phyloP scores from a whole-genome alignment of 2,797 vertebrate genomes.

The Sciurus carolinensis region DNA sequence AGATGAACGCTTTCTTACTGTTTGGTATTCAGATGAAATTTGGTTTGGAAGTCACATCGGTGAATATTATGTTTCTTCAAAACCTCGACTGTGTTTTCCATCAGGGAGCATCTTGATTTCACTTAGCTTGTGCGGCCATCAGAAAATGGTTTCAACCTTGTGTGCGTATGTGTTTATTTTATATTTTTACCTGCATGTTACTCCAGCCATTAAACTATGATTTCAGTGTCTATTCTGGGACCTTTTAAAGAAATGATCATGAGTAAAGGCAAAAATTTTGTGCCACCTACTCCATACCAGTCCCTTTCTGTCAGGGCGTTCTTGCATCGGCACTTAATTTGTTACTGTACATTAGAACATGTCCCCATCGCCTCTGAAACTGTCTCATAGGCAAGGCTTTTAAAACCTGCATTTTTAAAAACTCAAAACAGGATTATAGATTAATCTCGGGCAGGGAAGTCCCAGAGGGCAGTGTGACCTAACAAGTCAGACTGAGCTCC shows the following conservation, averaged over 20 bases:
- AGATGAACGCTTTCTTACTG: constrained; percentile 64
- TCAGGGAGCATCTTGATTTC: constrained; percentile 75
- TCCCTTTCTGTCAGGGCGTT: constrained; percentile 40
- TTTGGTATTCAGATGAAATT: constrained; percentile 68
- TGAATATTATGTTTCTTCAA: constrained; percentile 67
- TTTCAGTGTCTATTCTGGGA: constrained; percentile 68
- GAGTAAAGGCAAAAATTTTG: neutral
- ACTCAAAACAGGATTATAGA: constrained; percentile 86
- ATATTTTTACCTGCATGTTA: neutral
- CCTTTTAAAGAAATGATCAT: constrained; percentile 47
- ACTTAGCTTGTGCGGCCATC: constrained; percentile 57
- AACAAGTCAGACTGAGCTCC: constrained; percentile 85
- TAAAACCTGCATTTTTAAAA: constrained; percentile 83
- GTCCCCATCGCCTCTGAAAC: constrained; percentile 82
- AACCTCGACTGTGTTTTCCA: neutral
- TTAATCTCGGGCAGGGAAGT: constrained; percentile 85
- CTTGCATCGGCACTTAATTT: constrained; percentile 74
- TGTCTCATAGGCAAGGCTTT: constrained; percentile 79
- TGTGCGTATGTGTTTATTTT: neutral
- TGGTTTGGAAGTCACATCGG: constrained; percentile 72
- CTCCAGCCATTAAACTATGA: constrained; percentile 37
- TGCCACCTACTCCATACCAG: constrained; percentile 39
- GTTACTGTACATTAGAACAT: constrained; percentile 67
- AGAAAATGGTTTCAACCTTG: constrained; percentile 56
- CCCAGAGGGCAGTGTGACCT: constrained; percentile 82